A percentile compares a stretch with the other conserved stretches of the same genome.
These are phyloP conservation scores for Poliocrania exsul DNA, from an alignment of 2,797 vertebrate genomes.

Conservation along the genomic window DNA sequence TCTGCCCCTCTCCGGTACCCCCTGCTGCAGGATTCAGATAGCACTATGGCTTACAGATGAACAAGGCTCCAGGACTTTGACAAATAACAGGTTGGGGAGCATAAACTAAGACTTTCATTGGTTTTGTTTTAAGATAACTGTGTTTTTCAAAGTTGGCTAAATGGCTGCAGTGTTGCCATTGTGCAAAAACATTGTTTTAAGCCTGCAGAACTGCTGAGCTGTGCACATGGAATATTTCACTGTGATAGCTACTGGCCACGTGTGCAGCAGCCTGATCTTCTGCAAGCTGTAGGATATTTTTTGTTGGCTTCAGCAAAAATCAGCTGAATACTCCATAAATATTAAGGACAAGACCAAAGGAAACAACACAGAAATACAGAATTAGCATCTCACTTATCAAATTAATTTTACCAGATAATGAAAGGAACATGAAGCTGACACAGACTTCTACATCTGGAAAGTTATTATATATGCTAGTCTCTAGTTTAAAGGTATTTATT, in stretches of 20 bases:
- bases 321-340: conserved; percentile 33
- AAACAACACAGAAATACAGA: not conserved
- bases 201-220: not conserved
- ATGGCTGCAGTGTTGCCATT: not conserved
- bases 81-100: not conserved
- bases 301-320: conserved; percentile 55
- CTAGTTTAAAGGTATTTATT: conserved; percentile 22
- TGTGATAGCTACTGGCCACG: not conserved
- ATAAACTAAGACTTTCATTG: not conserved
- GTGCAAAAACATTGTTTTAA: conserved; percentile 20
- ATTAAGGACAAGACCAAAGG: conserved; percentile 1
- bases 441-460: not conserved
- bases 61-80: not conserved
- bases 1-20: not conserved
- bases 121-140: not conserved
- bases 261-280: not conserved
- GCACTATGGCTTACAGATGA: not conserved
- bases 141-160: not conserved
- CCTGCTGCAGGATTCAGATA: not conserved
- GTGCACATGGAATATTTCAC: conserved; percentile 33
- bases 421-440: conserved; percentile 11
- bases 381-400: conserved; percentile 21
- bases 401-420: conserved; percentile 41
- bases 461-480: not conserved
- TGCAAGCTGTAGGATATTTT: conserved; percentile 24